A percentile compares a stretch with the other conserved stretches of the same genome.
phyloP scores from a whole-genome alignment of 2,113 vertebrate species.

The Megaceryle maxima region DNA sequence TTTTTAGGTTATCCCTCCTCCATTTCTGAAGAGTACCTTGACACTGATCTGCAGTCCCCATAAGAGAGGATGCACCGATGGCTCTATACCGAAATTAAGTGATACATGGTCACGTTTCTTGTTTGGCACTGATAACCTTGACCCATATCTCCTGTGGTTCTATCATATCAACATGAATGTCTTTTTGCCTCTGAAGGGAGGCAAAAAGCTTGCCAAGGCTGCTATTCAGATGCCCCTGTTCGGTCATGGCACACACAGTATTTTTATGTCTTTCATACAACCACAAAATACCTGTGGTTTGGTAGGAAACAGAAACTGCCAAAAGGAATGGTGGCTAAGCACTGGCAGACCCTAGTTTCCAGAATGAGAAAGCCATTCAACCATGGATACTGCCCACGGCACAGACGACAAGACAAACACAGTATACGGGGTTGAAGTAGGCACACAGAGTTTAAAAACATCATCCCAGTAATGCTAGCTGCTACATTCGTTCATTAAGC shows the following conservation, averaged over 20 bases:
- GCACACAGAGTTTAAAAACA: conserved; percentile 43
- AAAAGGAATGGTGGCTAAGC: not conserved
- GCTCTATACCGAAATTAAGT: not conserved
- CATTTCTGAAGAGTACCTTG: not conserved
- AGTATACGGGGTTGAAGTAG: conserved; percentile 44
- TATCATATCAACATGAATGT: not conserved
- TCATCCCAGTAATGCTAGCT: conserved; percentile 6
- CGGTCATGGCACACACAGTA: not conserved
- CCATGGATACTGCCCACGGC: conserved; percentile 32
- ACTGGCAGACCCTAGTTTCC: not conserved
- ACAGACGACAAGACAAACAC: conserved; percentile 29
- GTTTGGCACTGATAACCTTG: not conserved
- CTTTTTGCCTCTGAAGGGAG: not conserved
- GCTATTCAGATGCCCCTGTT: not conserved
- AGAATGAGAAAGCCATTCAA: not conserved
- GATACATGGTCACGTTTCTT: not conserved
- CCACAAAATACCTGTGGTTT: not conserved
- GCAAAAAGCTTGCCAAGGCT: not conserved
- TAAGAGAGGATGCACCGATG: not conserved
- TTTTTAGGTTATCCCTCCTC: not conserved
- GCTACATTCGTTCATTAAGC: conserved; percentile 50
- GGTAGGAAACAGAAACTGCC: not conserved
- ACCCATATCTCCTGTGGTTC: not conserved
- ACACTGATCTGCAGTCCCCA: not conserved
- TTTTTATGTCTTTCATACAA: not conserved